These are phyloP conservation scores for Sebastes itinus DNA, from an alignment of 2,797 vertebrate genomes.

Conservation along the genomic window DNA sequence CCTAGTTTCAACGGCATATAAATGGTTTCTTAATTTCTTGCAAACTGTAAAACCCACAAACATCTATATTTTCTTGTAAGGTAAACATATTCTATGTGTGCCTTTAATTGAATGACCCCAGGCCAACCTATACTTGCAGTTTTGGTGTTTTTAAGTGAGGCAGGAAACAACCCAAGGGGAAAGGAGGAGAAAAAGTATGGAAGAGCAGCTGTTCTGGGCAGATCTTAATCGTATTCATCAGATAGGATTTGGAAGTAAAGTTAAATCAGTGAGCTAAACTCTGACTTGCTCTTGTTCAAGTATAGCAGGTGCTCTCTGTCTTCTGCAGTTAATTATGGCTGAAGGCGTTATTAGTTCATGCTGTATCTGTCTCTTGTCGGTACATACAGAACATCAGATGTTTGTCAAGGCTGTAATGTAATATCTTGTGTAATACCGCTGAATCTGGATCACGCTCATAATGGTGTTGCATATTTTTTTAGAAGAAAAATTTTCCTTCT, in stretches of 20 bases:
- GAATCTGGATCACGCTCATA: conserved; percentile 31
- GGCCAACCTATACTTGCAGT: conserved; percentile 28
- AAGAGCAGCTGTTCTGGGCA: conserved; percentile 59
- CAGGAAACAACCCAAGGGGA: conserved; percentile 25
- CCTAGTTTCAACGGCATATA: not conserved
- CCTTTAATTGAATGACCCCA: conserved; percentile 49
- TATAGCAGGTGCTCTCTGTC: conserved; percentile 66
- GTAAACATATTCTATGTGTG: conserved; percentile 25
- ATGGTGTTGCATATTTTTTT: conserved; percentile 36
- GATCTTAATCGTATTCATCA: conserved; percentile 48
- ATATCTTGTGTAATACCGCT: conserved; percentile 27
- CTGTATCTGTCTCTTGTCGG: conserved; percentile 44
- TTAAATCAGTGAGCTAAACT: conserved; percentile 60
- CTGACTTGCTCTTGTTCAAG: conserved; percentile 55
- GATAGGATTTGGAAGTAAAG: conserved; percentile 63
- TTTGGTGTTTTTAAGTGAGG: conserved; percentile 58
- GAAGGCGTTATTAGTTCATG: conserved; percentile 64
- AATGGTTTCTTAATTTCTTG: not conserved
- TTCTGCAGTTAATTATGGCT: conserved; percentile 70
- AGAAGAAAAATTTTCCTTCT: conserved; percentile 30
- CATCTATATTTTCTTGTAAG: conserved; percentile 14
- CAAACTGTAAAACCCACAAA: conserved; percentile 3
- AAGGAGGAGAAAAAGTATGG: conserved; percentile 21
- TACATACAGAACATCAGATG: conserved; percentile 41
- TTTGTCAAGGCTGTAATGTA: conserved; percentile 42